These are phyloP conservation scores for Dicyrtoma fusca DNA, from an alignment of 2,888 invertebrate species.

Conservation along the genomic window DNA sequence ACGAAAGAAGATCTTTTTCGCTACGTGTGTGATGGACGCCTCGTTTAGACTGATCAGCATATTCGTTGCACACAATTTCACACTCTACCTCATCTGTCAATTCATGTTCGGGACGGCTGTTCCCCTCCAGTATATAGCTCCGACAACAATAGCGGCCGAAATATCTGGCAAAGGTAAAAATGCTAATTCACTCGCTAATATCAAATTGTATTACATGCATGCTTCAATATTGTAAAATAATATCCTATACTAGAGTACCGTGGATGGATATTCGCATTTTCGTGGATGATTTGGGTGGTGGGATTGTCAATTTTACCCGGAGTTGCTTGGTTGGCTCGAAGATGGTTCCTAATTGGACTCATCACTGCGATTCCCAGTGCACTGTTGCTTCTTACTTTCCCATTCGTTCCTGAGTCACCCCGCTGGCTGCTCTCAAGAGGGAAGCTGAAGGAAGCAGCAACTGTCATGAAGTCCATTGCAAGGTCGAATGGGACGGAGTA, in stretches of 20 bases:
- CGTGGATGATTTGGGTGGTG: slow-evolving; percentile 49
- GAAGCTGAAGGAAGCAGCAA: slow-evolving; percentile 44
- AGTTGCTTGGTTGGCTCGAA: slow-evolving; percentile 56
- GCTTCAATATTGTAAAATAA: too few species aligned
- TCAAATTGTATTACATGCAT: not conserved
- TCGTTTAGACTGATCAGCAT: slow-evolving; percentile 41
- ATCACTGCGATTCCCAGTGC: slow-evolving; percentile 53
- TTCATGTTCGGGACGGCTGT: slow-evolving; percentile 43
- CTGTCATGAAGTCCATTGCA: slow-evolving; percentile 45
- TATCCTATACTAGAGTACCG: slow-evolving; percentile 41
- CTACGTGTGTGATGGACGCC: slow-evolving; percentile 60
- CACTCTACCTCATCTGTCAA: slow-evolving; percentile 40
- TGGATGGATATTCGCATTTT: slow-evolving; percentile 36
- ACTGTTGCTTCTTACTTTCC: slow-evolving; percentile 49
- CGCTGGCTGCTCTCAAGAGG: slow-evolving; percentile 56
- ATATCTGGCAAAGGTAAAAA: slow-evolving; percentile 46
- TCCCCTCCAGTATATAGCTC: slow-evolving; percentile 49
- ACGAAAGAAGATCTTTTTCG: slow-evolving; percentile 62
- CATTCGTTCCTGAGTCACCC: slow-evolving; percentile 55
- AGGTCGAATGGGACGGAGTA: slow-evolving; percentile 42
- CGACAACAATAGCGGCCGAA: slow-evolving; percentile 49
- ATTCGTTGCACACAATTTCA: slow-evolving; percentile 42
- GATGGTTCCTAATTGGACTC: slow-evolving; percentile 57
- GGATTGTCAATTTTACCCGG: slow-evolving; percentile 58
- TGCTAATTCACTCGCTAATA: too few species aligned